Conservation (phyloP, 2,888 invertebrate species). For the Phasia obesa region DNA sequence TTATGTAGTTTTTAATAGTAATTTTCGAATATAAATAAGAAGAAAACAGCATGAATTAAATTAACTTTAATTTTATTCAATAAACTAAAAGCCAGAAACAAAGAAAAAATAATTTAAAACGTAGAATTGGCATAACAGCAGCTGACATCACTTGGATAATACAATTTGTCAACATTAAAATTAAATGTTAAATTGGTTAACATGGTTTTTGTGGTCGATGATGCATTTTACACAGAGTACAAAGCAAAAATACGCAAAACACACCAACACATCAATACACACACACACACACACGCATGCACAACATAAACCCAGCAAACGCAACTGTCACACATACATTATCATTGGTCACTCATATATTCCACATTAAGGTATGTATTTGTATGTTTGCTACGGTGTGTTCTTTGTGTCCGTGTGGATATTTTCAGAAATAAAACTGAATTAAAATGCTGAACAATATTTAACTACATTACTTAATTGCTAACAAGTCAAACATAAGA, state of each 20-base stretch:
- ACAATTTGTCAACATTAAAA: conserved; percentile 70
- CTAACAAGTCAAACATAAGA: conserved; percentile 55
- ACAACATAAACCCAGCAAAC: neutral
- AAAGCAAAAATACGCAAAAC: conserved; percentile 43
- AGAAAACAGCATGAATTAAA: conserved; percentile 17
- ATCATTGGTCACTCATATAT: conserved; percentile 23
- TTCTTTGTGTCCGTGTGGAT: neutral
- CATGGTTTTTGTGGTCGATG: conserved; percentile 67
- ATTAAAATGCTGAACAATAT: conserved; percentile 56
- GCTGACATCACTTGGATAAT: conserved; percentile 67
- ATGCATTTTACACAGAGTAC: conserved; percentile 52
- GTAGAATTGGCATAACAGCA: conserved; percentile 62
- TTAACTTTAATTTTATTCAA: conserved; percentile 51
- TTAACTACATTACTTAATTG: conserved; percentile 54
- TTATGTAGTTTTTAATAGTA: conserved; percentile 27
- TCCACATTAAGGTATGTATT: neutral
- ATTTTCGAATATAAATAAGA: no score
- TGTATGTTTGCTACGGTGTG: neutral
- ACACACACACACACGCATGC: conserved; percentile 2
- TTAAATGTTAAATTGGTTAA: conserved; percentile 69
- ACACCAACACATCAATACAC: neutral
- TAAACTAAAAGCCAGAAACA: neutral
- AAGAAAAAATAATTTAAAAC: conserved; percentile 13
- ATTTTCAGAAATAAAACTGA: conserved; percentile 53
- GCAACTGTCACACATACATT: conserved; percentile 6